Evolutionary conservation across 2,113 vertebrate genomes (phyloP).

Genomic region (Odobenus rosmarus): DNA sequence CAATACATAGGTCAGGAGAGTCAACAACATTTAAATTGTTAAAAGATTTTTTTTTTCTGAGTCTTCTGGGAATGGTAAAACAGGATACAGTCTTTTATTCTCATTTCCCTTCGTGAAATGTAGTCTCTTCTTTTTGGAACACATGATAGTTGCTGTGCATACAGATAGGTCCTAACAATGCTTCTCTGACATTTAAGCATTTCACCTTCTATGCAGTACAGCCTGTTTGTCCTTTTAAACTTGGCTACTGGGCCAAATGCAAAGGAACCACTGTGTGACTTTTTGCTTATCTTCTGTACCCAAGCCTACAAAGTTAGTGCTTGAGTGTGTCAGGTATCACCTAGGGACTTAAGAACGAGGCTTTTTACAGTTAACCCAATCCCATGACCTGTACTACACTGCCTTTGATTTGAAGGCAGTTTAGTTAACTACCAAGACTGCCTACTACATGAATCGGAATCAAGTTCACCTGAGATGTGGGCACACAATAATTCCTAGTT

Average conservation of each 20-base stretch:
- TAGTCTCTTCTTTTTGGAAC: slow-evolving; percentile 82
- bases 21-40: slow-evolving; percentile 85
- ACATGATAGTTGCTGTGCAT: slow-evolving; percentile 87
- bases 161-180: slow-evolving; percentile 88
- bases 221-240: slow-evolving; percentile 87
- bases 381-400: slow-evolving; percentile 82
- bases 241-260: slow-evolving; percentile 86
- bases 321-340: slow-evolving; percentile 88
- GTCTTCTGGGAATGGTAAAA: slow-evolving; percentile 86
- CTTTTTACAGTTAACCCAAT: slow-evolving; percentile 88
- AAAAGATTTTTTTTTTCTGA: slow-evolving; percentile 75
- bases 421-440: slow-evolving; percentile 83
- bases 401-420: slow-evolving; percentile 88
- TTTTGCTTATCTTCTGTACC: slow-evolving; percentile 86
- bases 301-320: slow-evolving; percentile 85
- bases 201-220: slow-evolving; percentile 84
- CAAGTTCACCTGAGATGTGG: slow-evolving; percentile 84
- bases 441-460: slow-evolving; percentile 84
- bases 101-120: slow-evolving; percentile 82
- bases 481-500: slow-evolving; percentile 82
- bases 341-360: slow-evolving; percentile 87
- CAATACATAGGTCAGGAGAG: slow-evolving; percentile 80
- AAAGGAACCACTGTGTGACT: slow-evolving; percentile 89
- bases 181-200: slow-evolving; percentile 88
- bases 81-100: slow-evolving; percentile 86